Percentiles rank a stretch among this genome's conserved stretches.
phyloP scores from a whole-genome alignment of 2,888 invertebrate genomes.

The Brenthis hecate region DNA sequence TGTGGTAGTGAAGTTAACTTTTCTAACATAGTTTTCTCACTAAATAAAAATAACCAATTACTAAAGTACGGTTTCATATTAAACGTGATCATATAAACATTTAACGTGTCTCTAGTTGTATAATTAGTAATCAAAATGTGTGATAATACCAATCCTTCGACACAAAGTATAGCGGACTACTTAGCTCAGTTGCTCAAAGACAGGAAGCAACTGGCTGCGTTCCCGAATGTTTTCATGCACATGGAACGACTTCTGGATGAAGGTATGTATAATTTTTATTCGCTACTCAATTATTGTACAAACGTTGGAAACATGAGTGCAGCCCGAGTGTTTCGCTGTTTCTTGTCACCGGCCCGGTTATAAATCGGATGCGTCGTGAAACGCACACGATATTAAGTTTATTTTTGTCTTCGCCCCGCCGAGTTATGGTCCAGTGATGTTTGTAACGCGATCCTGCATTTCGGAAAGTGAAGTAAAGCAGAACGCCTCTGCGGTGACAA shows the following conservation, averaged over 20 bases:
- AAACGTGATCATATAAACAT: conserved; percentile 72
- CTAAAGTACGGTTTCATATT: conserved; percentile 75
- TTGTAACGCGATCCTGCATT: conserved; percentile 79
- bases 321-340: conserved; percentile 37
- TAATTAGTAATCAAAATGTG: conserved; percentile 77
- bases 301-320: conserved; percentile 50
- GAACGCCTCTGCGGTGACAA: conserved; percentile 64
- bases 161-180: conserved; percentile 99
- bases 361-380: conserved; percentile 79
- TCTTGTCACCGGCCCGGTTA: conserved; percentile 72
- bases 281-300: conserved; percentile 53
- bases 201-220: conserved; percentile 99
- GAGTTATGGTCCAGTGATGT: conserved; percentile 81
- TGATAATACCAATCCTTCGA: conserved; percentile 86
- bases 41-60: conserved; percentile 79
- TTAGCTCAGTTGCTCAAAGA: conserved; percentile 99
- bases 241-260: conserved; percentile 99
- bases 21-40: conserved; percentile 78
- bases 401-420: conserved; percentile 80
- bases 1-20: conserved; percentile 81
- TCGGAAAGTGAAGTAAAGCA: conserved; percentile 75
- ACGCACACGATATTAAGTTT: conserved; percentile 81
- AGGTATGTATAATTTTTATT: conserved; percentile 86
- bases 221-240: conserved; percentile 99
- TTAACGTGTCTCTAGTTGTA: conserved; percentile 73